phyloP scores from a whole-genome alignment of 2,797 vertebrate genomes.

The Caiman crocodilus region DNA sequence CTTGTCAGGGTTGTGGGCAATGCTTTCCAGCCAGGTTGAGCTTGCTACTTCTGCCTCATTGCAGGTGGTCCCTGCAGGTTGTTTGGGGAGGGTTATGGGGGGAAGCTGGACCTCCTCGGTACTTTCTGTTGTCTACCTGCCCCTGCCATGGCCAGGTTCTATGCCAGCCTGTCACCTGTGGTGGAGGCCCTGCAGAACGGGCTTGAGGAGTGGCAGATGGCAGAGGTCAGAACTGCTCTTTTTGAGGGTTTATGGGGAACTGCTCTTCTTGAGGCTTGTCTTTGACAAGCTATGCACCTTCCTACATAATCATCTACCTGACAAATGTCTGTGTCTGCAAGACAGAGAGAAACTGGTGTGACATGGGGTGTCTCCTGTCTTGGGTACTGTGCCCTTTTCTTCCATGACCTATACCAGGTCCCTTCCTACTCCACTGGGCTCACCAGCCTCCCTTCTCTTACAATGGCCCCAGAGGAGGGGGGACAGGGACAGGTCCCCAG shows the following conservation, averaged over 20 bases:
- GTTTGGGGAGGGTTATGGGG: not conserved
- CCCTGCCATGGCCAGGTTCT: not conserved
- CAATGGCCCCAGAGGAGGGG: not conserved
- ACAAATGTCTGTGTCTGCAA: not conserved
- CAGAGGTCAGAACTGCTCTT: not conserved
- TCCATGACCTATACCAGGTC: not conserved
- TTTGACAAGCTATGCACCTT: not conserved
- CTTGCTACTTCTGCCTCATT: not conserved
- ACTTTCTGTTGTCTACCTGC: not conserved
- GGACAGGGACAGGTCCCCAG: not conserved
- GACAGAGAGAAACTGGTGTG: not conserved
- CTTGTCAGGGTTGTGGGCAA: not conserved
- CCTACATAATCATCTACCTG: not conserved
- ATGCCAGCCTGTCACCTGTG: no score
- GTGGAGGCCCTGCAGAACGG: not conserved
- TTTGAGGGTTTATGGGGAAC: not conserved
- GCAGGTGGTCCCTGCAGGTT: not conserved
- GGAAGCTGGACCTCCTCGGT: not conserved
- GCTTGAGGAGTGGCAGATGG: not conserved
- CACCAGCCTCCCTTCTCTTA: not conserved
- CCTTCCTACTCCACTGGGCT: not conserved
- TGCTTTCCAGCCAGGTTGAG: not conserved
- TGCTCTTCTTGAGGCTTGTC: no score
- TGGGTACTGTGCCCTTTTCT: not conserved
- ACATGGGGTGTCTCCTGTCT: not conserved